Percentiles rank a stretch among this genome's conserved stretches.
Conservation (phyloP, 2,888 invertebrate genomes). For the Helicoverpa assulta region DNA sequence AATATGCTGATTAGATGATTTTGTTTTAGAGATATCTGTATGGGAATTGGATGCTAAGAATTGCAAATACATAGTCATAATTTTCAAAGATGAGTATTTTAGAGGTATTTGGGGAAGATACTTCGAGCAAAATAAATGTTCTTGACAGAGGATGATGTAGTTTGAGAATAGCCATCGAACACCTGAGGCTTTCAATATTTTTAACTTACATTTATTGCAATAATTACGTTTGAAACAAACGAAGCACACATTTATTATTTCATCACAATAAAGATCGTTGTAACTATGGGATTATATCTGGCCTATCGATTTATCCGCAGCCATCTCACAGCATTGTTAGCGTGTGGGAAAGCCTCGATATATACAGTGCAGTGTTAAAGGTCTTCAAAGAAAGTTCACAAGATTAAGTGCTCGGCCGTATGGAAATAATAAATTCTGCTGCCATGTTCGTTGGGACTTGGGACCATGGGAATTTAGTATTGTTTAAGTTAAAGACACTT, state of each 20-base stretch:
- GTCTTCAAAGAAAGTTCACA: slow-evolving; percentile 45
- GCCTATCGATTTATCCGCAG: slow-evolving; percentile 32
- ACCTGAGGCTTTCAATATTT: too few relatives aligned
- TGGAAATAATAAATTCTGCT: neutral
- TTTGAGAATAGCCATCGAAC: too few relatives aligned
- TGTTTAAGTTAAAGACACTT: neutral
- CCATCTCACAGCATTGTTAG: slow-evolving; percentile 32
- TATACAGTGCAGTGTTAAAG: slow-evolving; percentile 50
- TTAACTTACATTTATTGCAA: too few relatives aligned
- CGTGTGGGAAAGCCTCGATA: slow-evolving; percentile 49
- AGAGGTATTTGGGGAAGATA: too few relatives aligned
- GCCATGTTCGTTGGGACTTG: neutral
- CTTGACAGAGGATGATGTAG: too few relatives aligned
- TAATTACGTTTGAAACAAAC: neutral
- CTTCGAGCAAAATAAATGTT: too few relatives aligned
- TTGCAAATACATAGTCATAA: too few relatives aligned
- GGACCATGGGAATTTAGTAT: neutral
- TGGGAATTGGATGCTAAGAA: neutral
- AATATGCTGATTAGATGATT: slow-evolving; percentile 7
- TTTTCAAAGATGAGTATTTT: too few relatives aligned
- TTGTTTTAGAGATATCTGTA: slow-evolving; percentile 5
- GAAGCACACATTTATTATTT: slow-evolving; percentile 7
- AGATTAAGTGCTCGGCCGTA: slow-evolving; percentile 28
- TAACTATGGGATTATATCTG: slow-evolving; percentile 31
- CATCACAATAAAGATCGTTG: neutral